A percentile compares a stretch with the other conserved stretches of the same genome.
phyloP scores from a whole-genome alignment of 2,797 vertebrate genomes.

The Melanotaenia boesemani region DNA sequence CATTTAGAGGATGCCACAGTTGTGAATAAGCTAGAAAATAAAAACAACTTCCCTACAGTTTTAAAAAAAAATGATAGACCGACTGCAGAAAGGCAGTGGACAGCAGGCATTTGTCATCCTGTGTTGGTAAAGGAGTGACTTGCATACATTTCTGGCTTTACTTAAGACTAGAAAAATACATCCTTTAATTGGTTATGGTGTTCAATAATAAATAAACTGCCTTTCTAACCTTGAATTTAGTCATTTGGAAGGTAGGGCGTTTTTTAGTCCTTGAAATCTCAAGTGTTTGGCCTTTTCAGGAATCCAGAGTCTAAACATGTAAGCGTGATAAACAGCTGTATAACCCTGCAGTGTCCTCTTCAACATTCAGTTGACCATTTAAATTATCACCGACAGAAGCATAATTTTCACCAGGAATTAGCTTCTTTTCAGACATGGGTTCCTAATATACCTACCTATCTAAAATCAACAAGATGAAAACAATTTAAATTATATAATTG shows the following conservation, averaged over 20 bases:
- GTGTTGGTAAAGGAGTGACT: neutral
- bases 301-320: too few relatives aligned
- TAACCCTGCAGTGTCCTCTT: too few relatives aligned
- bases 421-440: too few relatives aligned
- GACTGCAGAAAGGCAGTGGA: neutral
- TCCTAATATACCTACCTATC: too few relatives aligned
- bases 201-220: neutral
- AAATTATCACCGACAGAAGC: neutral
- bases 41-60: slow-evolving; percentile 9
- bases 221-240: neutral
- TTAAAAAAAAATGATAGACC: slow-evolving; percentile 17
- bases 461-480: too few relatives aligned
- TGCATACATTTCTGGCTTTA: neutral
- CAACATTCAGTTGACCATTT: neutral
- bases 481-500: too few relatives aligned
- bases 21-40: slow-evolving; percentile 6
- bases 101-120: slow-evolving; percentile 20
- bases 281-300: neutral
- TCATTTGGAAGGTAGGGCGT: neutral
- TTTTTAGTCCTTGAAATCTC: neutral
- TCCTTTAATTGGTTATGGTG: neutral
- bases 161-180: neutral
- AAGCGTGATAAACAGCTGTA: too few relatives aligned
- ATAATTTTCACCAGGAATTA: neutral
- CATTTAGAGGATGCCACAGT: slow-evolving; percentile 11